phyloP scores from a whole-genome alignment of 2,888 invertebrate genomes.

The Clostera curtula region DNA sequence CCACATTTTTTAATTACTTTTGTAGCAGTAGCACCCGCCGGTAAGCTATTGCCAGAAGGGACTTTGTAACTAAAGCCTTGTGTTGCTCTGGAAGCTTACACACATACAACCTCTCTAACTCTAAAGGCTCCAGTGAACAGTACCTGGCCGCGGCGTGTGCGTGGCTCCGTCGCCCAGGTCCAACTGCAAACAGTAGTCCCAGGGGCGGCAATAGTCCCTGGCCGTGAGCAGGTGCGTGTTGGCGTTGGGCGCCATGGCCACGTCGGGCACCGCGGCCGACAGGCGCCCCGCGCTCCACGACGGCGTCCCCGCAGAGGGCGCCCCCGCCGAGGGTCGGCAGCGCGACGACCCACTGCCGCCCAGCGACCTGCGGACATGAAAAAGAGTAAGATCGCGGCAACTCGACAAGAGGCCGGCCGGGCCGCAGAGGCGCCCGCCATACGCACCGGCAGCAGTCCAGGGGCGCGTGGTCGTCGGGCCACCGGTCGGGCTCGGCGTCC shows the following conservation, averaged over 20 bases:
- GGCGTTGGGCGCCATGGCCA: constrained; percentile 86
- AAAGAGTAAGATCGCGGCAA: neutral
- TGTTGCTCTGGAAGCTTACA: neutral
- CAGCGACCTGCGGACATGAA: constrained; percentile 9
- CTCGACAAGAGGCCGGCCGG: neutral
- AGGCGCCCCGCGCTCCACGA: constrained; percentile 56
- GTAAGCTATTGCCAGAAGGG: no score
- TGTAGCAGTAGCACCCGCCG: no score
- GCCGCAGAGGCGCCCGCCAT: neutral
- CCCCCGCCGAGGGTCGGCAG: constrained; percentile 15
- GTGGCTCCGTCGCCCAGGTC: constrained; percentile 91
- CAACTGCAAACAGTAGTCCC: constrained; percentile 80
- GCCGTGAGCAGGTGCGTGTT: constrained; percentile 79
- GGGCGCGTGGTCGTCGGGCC: constrained; percentile 20
- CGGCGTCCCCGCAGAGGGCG: constrained; percentile 8
- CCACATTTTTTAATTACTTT: no score
- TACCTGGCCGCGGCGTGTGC: constrained; percentile 73
- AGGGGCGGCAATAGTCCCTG: constrained; percentile 76
- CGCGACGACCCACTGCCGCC: constrained; percentile 30
- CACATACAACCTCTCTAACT: neutral
- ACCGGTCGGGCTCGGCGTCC: constrained; percentile 7
- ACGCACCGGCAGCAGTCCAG: constrained; percentile 29
- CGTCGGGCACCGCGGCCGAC: constrained; percentile 93
- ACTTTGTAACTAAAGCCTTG: no score
- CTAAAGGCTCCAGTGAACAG: constrained; percentile 2